A percentile compares a stretch with the other conserved stretches of the same genome.
phyloP scores from a whole-genome alignment of 2,113 vertebrate species.

The Oxyura jamaicensis region DNA sequence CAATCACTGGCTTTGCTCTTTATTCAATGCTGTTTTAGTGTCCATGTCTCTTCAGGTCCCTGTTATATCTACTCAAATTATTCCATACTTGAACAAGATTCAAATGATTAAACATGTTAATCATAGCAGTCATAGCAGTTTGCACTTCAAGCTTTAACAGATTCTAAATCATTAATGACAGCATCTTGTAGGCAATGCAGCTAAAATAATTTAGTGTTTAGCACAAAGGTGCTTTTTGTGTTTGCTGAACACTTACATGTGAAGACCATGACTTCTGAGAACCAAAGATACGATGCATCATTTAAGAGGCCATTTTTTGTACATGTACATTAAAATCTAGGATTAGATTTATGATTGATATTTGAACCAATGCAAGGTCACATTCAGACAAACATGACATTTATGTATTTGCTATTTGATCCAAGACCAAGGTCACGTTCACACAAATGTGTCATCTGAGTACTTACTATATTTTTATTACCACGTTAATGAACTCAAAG shows the following conservation, averaged over 20 bases:
- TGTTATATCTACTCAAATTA: background rate
- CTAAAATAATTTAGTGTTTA: background rate
- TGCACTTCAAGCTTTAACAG: background rate
- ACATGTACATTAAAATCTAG: background rate
- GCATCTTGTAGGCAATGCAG: background rate
- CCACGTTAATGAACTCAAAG: background rate
- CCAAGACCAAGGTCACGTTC: constrained; percentile 41
- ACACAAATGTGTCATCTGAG: background rate
- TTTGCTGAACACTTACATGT: background rate
- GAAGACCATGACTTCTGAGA: background rate
- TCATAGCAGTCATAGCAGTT: background rate
- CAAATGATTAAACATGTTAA: background rate
- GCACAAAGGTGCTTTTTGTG: background rate
- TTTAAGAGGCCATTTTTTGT: background rate
- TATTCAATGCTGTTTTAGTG: background rate
- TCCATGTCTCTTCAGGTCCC: background rate
- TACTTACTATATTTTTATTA: constrained; percentile 16
- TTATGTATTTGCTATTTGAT: constrained; percentile 27
- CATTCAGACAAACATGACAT: background rate
- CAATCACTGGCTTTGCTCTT: background rate
- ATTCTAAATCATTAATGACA: background rate
- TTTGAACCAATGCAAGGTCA: constrained; percentile 34
- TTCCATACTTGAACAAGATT: background rate
- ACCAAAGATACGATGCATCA: background rate
- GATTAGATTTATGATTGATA: constrained; percentile 42